Evolutionary conservation across 2,113 vertebrate genomes (phyloP).

Genomic region (Caranx melampygus): DNA sequence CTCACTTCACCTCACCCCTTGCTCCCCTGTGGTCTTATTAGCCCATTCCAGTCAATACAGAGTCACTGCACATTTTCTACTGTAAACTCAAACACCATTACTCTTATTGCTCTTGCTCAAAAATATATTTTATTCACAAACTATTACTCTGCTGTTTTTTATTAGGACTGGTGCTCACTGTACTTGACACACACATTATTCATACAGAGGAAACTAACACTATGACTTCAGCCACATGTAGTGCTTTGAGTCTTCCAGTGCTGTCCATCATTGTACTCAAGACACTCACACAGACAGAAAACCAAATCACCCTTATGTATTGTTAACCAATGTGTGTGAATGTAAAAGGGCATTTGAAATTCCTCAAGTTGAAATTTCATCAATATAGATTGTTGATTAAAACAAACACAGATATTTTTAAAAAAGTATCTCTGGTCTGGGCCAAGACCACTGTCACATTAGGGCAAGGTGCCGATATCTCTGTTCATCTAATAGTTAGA

Average conservation of each 20-base stretch:
- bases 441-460: not conserved
- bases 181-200: not conserved
- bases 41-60: constrained; percentile 14
- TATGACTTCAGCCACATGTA: not conserved
- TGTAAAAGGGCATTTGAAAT: not conserved
- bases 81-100: constrained; percentile 21
- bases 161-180: not conserved
- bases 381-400: not conserved
- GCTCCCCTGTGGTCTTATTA: constrained; percentile 31
- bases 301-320: not conserved
- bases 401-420: not conserved
- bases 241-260: not conserved
- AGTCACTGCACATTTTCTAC: not conserved
- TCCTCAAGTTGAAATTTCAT: no score
- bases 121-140: not conserved
- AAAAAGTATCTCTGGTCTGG: not conserved
- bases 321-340: not conserved
- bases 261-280: not conserved
- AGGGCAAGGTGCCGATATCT: not conserved
- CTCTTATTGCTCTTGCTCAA: not conserved
- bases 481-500: not conserved
- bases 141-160: not conserved
- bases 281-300: not conserved
- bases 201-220: not conserved
- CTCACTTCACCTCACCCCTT: not conserved